Evolutionary conservation across 2,797 vertebrate genomes (phyloP).

Genomic region (Spinibarbus caldwelli): DNA sequence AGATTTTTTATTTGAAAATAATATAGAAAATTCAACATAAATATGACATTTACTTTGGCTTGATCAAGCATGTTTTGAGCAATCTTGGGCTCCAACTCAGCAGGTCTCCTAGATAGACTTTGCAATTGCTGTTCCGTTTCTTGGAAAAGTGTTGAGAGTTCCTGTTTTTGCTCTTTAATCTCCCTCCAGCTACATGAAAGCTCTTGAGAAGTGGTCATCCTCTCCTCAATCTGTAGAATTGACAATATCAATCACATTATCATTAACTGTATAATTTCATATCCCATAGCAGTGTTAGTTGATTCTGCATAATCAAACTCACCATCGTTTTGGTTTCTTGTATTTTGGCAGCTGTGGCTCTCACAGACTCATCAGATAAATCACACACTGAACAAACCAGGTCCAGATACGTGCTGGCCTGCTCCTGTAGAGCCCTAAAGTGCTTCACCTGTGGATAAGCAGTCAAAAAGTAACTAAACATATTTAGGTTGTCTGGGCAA

Average conservation of each 20-base stretch:
- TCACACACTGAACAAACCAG: slow-evolving; percentile 94
- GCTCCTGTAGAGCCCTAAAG: slow-evolving; percentile 91
- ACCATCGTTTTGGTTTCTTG: slow-evolving; percentile 94
- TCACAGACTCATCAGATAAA: slow-evolving; percentile 86
- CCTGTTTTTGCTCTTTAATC: slow-evolving; percentile 92
- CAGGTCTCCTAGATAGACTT: slow-evolving; percentile 87
- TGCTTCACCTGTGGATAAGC: slow-evolving; percentile 85
- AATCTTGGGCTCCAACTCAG: slow-evolving; percentile 92
- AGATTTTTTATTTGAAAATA: neutral
- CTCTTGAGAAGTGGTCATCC: slow-evolving; percentile 86
- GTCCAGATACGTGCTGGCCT: slow-evolving; percentile 94
- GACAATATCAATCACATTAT: neutral
- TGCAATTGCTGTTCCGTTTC: slow-evolving; percentile 93
- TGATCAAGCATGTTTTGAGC: slow-evolving; percentile 93
- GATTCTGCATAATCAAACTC: slow-evolving; percentile 52
- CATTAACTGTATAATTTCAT: neutral
- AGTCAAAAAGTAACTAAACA: neutral
- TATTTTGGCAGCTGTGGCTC: slow-evolving; percentile 85
- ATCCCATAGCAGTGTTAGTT: neutral
- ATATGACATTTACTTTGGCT: slow-evolving; percentile 82
- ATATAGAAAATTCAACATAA: neutral
- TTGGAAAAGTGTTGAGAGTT: slow-evolving; percentile 89
- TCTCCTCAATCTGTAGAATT: slow-evolving; percentile 86
- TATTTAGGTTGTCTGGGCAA: neutral
- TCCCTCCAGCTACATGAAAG: slow-evolving; percentile 94